These are phyloP conservation scores for Azorinus chamasolen DNA, from an alignment of 2,888 invertebrate genomes.

Conservation along the genomic window DNA sequence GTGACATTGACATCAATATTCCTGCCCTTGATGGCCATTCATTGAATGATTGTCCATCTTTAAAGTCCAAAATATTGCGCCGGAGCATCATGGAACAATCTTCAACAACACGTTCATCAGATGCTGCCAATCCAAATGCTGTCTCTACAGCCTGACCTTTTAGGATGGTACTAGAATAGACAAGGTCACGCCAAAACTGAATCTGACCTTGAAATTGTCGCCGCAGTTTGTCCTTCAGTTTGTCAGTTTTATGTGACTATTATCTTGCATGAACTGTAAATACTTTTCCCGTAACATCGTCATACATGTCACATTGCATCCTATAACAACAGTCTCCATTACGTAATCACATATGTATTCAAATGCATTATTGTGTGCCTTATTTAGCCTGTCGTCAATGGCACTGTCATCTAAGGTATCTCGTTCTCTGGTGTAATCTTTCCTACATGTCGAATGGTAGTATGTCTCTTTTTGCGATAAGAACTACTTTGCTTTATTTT, in stretches of 20 bases:
- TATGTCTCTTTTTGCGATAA: conserved; percentile 32
- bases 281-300: conserved; percentile 34
- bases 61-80: conserved; percentile 2
- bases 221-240: conserved; percentile 31
- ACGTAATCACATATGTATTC: conserved; percentile 12
- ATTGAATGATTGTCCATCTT: conserved; percentile 1
- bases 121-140: conserved; percentile 26
- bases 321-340: conserved; percentile 6
- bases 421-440: conserved; percentile 24
- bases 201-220: conserved; percentile 19
- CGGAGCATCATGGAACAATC: conserved; percentile 24
- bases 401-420: not conserved
- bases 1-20: conserved; percentile 4
- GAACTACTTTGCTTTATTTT: conserved; percentile 28
- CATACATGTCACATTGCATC: conserved; percentile 20
- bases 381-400: too few relatives aligned
- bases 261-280: conserved; percentile 12
- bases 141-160: conserved; percentile 27
- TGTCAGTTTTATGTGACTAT: conserved; percentile 28
- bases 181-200: conserved; percentile 31
- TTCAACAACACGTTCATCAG: conserved; percentile 21
- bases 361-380: conserved; percentile 19
- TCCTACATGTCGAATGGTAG: conserved; percentile 36
- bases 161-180: conserved; percentile 20
- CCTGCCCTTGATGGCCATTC: conserved; percentile 25